These are phyloP conservation scores for Chaetogeoica ovagalla DNA, from an alignment of 2,888 invertebrate species.

Conservation along the genomic window DNA sequence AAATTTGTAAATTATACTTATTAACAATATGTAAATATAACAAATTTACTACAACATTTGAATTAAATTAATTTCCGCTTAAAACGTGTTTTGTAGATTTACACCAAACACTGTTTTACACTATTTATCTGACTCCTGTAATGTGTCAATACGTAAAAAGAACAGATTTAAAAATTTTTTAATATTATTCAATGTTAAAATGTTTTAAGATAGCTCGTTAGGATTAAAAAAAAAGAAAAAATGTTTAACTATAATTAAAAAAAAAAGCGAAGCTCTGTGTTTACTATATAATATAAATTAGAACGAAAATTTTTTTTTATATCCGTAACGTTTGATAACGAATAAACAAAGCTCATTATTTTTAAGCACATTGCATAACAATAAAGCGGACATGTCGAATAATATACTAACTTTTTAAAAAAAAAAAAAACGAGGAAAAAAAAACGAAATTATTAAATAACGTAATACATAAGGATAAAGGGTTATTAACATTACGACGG, in stretches of 20 bases:
- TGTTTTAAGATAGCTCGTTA: not conserved
- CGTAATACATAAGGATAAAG: not conserved
- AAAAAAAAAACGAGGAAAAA: conserved; percentile 18
- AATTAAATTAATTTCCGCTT: no score
- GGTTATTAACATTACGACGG: not conserved
- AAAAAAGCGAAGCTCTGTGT: not conserved
- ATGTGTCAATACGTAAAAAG: not conserved
- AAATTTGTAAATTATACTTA: no score
- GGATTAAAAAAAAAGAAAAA: not conserved
- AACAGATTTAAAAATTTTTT: not conserved
- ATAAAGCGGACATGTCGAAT: conserved; percentile 32
- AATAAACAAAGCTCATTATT: conserved; percentile 21
- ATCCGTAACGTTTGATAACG: not conserved
- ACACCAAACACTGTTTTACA: no score
- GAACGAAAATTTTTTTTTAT: conserved; percentile 8
- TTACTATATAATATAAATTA: not conserved
- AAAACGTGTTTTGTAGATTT: no score
- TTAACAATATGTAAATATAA: no score
- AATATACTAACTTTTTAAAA: not conserved
- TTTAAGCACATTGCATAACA: conserved; percentile 22
- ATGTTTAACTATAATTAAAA: conserved; percentile 6
- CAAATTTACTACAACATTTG: no score
- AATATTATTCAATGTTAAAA: not conserved
- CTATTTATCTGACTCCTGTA: no score
- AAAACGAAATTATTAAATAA: not conserved